These are phyloP conservation scores for Trachelus stipa DNA, from an alignment of 2,888 invertebrate species.

Conservation along the genomic window DNA sequence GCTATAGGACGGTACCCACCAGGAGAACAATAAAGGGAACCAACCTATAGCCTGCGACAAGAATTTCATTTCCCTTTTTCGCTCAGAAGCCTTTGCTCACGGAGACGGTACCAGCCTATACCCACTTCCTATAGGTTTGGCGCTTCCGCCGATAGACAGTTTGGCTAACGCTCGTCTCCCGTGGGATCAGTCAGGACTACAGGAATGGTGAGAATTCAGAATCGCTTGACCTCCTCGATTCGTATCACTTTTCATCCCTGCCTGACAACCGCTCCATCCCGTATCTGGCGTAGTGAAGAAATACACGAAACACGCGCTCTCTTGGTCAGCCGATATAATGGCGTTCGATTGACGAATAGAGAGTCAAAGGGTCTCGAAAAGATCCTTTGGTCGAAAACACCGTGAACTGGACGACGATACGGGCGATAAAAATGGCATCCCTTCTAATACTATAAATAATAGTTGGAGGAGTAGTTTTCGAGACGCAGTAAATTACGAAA, in stretches of 20 bases:
- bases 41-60: constrained; percentile 37
- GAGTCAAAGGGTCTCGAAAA: background rate
- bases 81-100: constrained; percentile 35
- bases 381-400: background rate
- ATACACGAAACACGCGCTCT: background rate
- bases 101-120: constrained; percentile 11
- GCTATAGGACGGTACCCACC: constrained; percentile 7
- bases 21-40: constrained; percentile 33
- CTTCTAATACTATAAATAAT: constrained; percentile 48
- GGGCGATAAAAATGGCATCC: constrained; percentile 52
- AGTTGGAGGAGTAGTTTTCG: constrained; percentile 35
- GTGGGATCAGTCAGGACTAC: background rate
- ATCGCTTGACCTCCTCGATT: background rate
- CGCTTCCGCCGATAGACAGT: constrained; percentile 46
- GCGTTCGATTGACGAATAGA: background rate
- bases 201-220: background rate
- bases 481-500: constrained; percentile 49
- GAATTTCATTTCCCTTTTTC: constrained; percentile 56
- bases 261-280: background rate
- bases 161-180: constrained; percentile 23
- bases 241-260: background rate
- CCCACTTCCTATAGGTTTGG: constrained; percentile 28
- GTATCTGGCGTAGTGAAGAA: background rate
- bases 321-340: background rate
- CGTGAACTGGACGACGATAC: constrained; percentile 39